Evolutionary conservation across 2,888 invertebrate species (phyloP).

Genomic region (Andrena bucephala): DNA sequence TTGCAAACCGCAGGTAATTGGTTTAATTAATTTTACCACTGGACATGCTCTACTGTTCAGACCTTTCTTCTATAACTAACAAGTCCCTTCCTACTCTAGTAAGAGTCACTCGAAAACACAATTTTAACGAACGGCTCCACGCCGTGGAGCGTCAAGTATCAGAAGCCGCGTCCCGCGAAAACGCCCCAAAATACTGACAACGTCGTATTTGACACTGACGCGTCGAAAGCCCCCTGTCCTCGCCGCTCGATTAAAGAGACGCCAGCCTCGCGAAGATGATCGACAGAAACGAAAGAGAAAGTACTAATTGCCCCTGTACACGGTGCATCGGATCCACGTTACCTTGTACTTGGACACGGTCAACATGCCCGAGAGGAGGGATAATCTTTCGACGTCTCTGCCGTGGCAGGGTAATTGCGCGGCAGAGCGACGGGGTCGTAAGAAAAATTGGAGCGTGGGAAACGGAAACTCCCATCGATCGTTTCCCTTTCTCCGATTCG

Average conservation of each 20-base stretch:
- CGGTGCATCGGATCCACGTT: constrained; percentile 28
- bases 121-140: not conserved
- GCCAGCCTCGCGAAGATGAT: constrained; percentile 26
- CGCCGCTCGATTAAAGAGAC: constrained; percentile 46
- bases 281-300: constrained; percentile 58
- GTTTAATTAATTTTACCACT: too few species aligned
- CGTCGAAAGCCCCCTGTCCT: not conserved
- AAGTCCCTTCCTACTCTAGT: too few species aligned
- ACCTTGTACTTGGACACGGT: constrained; percentile 43
- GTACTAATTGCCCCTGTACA: constrained; percentile 46
- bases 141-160: not conserved
- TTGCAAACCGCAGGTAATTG: too few species aligned
- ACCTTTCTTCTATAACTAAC: too few species aligned
- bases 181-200: not conserved
- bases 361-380: constrained; percentile 21
- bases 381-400: constrained; percentile 40
- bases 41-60: too few species aligned
- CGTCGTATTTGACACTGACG: not conserved
- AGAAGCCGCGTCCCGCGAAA: not conserved
- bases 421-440: not conserved
- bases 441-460: constrained; percentile 63
- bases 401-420: constrained; percentile 49
- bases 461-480: constrained; percentile 34
- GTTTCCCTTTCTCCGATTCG: constrained; percentile 27
- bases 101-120: not conserved